These are phyloP conservation scores for Cerceris ruficornis DNA, from an alignment of 2,888 invertebrate genomes.

Conservation along the genomic window DNA sequence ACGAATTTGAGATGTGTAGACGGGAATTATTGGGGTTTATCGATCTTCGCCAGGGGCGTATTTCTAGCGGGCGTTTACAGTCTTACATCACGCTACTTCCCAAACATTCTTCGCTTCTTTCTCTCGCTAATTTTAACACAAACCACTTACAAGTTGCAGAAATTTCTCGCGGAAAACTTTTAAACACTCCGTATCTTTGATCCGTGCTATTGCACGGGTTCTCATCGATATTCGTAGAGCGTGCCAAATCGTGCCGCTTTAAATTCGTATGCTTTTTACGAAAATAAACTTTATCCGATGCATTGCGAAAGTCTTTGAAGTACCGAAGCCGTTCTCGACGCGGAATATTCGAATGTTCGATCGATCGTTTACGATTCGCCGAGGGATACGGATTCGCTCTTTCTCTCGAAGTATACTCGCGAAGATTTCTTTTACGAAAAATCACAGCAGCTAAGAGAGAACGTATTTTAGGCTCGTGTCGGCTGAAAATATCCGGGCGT, in stretches of 20 bases:
- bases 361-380: too few species aligned
- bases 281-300: too few species aligned
- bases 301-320: too few species aligned
- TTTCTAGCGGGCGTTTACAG: background rate
- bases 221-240: too few species aligned
- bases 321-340: too few species aligned
- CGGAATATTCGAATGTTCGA: too few species aligned
- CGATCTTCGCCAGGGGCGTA: conserved; percentile 52
- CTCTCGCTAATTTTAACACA: conserved; percentile 5
- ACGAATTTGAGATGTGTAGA: conserved; percentile 30
- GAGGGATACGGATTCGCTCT: background rate
- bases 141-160: background rate
- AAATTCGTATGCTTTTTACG: too few species aligned
- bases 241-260: too few species aligned
- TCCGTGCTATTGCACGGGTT: too few species aligned
- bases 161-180: too few species aligned
- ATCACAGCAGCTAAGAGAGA: conserved; percentile 30
- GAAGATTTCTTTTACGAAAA: conserved; percentile 43
- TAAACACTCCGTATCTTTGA: too few species aligned
- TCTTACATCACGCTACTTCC: background rate
- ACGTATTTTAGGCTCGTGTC: conserved; percentile 51
- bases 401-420: conserved; percentile 14
- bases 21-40: conserved; percentile 45
- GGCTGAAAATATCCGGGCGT: conserved; percentile 60
- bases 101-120: background rate